A percentile compares a stretch with the other conserved stretches of the same genome.
phyloP scores from a whole-genome alignment of 2,888 invertebrate genomes.

The Lasioglossum figueresi region DNA sequence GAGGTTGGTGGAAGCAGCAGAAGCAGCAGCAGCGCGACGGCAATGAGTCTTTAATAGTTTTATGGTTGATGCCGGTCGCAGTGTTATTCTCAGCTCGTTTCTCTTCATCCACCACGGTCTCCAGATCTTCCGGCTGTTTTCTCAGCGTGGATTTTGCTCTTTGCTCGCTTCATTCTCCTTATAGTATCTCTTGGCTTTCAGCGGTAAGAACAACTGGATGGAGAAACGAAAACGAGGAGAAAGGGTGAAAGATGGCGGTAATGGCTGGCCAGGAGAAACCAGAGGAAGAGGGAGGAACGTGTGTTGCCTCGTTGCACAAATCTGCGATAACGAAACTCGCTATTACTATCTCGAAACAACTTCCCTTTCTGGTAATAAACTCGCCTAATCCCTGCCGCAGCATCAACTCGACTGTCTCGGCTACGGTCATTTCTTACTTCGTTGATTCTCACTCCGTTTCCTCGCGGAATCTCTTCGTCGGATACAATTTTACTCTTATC shows the following conservation, averaged over 20 bases:
- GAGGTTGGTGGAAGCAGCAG: conserved; percentile 56
- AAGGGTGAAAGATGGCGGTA: conserved; percentile 30
- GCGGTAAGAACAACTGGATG: conserved; percentile 22
- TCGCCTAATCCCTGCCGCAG: conserved; percentile 74
- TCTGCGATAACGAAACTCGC: conserved; percentile 75
- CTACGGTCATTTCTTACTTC: conserved; percentile 76
- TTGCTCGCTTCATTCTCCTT: conserved; percentile 34
- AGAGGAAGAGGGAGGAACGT: conserved; percentile 22
- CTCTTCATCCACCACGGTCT: conserved; percentile 47
- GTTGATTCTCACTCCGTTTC: conserved; percentile 73
- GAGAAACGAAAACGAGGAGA: conserved; percentile 20
- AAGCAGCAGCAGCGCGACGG: conserved; percentile 65
- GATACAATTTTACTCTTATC: conserved; percentile 63
- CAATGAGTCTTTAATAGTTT: conserved; percentile 79
- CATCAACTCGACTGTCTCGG: conserved; percentile 67
- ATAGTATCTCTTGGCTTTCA: conserved; percentile 50
- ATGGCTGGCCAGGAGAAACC: neutral
- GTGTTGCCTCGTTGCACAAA: conserved; percentile 75
- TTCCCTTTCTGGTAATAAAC: conserved; percentile 76
- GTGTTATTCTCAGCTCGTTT: conserved; percentile 64
- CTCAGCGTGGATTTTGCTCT: conserved; percentile 38
- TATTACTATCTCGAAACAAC: conserved; percentile 72
- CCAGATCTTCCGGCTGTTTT: conserved; percentile 43
- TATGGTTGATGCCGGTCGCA: conserved; percentile 71
- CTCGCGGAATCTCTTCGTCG: conserved; percentile 60